Conservation (phyloP, 1,140 invertebrate species). For the Cotesia glomerata region DNA sequence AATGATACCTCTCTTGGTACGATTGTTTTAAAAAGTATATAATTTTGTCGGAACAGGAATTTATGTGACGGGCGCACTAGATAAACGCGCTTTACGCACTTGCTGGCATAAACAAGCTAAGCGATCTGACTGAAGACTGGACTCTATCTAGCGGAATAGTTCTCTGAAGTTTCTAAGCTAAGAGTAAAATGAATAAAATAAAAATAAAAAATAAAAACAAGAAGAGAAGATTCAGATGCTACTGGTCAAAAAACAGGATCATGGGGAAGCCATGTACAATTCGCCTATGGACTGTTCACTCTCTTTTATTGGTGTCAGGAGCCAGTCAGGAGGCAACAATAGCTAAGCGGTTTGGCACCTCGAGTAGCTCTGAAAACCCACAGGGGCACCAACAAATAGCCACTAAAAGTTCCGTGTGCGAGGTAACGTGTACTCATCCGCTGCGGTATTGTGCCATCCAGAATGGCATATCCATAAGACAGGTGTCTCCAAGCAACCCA, state of each 20-base stretch:
- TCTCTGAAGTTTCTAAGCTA: too few species aligned
- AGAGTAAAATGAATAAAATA: too few species aligned
- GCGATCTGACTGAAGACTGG: too few species aligned
- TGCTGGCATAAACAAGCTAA: too few species aligned
- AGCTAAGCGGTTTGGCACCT: background rate
- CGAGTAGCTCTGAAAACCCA: background rate
- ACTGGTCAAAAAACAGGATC: too few species aligned
- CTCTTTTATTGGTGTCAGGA: slow-evolving; percentile 19
- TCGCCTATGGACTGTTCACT: slow-evolving; percentile 1
- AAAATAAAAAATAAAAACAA: too few species aligned
- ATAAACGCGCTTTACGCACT: background rate
- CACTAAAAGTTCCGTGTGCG: slow-evolving; percentile 31
- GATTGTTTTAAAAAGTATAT: background rate
- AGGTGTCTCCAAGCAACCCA: background rate
- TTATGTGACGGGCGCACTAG: background rate
- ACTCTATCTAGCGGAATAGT: too few species aligned
- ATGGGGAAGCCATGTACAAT: too few species aligned
- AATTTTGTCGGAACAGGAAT: background rate
- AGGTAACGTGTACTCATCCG: slow-evolving; percentile 12
- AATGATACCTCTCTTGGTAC: background rate
- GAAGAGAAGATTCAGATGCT: too few species aligned
- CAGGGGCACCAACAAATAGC: slow-evolving; percentile 28
- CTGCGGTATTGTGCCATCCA: background rate
- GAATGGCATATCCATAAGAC: background rate
- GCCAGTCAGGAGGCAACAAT: slow-evolving; percentile 15